Evolutionary conservation across 2,888 invertebrate species (phyloP).

Genomic region (Boloria euphrosyne): DNA sequence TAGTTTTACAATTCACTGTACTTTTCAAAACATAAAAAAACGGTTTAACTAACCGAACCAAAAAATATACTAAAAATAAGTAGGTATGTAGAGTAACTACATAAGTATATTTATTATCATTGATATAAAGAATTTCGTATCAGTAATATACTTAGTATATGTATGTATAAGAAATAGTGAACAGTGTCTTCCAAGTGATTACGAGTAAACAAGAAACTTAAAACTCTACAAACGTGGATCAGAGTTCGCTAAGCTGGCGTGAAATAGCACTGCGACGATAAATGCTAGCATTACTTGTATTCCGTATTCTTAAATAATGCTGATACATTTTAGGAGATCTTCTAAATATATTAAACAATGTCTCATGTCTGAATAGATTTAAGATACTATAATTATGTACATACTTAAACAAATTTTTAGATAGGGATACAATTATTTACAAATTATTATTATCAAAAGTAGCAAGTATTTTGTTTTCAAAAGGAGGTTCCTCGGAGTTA

Average conservation of each 20-base stretch:
- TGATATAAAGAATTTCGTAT: too few relatives aligned
- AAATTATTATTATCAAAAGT: neutral
- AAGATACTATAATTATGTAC: too few relatives aligned
- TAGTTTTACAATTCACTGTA: neutral
- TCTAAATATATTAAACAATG: neutral
- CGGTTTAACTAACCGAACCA: neutral
- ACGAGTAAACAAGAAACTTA: constrained; percentile 27
- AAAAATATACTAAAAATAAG: too few relatives aligned
- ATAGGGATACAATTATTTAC: too few relatives aligned
- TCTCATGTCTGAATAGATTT: neutral
- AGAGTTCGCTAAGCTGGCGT: constrained; percentile 63
- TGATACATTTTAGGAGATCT: constrained; percentile 1
- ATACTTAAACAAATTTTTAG: too few relatives aligned
- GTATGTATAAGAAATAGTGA: too few relatives aligned
- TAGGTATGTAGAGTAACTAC: too few relatives aligned
- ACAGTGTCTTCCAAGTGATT: neutral
- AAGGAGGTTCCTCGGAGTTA: neutral
- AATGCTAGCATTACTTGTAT: constrained; percentile 17
- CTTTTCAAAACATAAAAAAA: neutral
- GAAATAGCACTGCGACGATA: constrained; percentile 70
- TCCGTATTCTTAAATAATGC: constrained; percentile 26
- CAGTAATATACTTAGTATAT: too few relatives aligned
- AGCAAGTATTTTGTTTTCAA: neutral
- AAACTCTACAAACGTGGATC: constrained; percentile 21
- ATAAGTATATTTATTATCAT: too few relatives aligned